Evolutionary conservation across 2,113 vertebrate species (phyloP).

Genomic region (Myanophis thanlyinensis): DNA sequence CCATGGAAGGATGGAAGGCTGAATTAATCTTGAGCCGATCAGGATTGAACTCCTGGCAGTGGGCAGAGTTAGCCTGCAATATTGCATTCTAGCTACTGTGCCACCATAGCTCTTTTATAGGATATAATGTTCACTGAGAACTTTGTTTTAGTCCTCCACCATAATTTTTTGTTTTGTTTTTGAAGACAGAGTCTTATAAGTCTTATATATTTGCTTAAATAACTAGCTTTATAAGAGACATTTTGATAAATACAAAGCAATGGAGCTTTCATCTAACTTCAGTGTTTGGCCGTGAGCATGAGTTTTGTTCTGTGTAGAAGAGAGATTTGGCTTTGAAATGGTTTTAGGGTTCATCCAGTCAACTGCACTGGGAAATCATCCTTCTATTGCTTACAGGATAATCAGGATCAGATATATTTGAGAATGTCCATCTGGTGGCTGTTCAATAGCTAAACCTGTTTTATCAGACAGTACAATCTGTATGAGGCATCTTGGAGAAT

Average conservation of each 20-base stretch:
- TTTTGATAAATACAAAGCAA: slow-evolving; percentile 43
- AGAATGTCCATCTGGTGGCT: neutral
- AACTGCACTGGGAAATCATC: neutral
- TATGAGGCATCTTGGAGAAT: neutral
- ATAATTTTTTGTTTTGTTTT: neutral
- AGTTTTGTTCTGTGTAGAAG: neutral
- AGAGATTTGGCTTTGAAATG: neutral
- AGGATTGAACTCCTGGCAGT: too few species aligned
- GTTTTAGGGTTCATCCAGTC: neutral
- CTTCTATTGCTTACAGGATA: neutral
- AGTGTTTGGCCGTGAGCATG: neutral
- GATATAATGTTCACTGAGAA: slow-evolving; percentile 43
- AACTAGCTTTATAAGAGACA: slow-evolving; percentile 31
- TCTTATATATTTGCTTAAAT: neutral
- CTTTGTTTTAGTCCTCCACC: neutral
- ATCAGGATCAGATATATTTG: neutral
- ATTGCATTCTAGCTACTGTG: too few species aligned
- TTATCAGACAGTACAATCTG: neutral
- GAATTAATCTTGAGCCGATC: too few species aligned
- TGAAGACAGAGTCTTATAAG: neutral
- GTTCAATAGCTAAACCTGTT: neutral
- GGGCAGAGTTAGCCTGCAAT: too few species aligned
- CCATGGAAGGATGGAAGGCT: too few species aligned
- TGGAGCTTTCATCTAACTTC: neutral
- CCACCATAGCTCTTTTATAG: too few species aligned